Base-by-base conservation (phyloP, 1,140 invertebrate genomes). In the Pararge aegeria region DNA sequence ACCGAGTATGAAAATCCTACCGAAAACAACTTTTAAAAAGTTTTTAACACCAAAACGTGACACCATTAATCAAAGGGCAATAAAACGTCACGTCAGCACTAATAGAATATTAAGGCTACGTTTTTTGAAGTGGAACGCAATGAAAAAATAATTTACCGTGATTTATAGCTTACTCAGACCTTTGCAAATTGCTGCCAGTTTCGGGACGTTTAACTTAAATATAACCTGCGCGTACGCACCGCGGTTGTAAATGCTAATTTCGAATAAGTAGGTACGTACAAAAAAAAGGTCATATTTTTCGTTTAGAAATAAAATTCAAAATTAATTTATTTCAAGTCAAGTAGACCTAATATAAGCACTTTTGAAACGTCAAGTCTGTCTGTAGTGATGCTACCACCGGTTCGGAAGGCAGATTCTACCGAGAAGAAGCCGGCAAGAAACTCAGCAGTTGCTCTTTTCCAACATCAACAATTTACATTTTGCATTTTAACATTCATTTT, bases 111-210 rank as follows among this genome's bases (percentile, higher is more conserved):
- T 75, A 83, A 76, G 58, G 60, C 78, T 78, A 53, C 65, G 53
- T 53, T 37, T 34, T 13, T 21, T 49, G 30, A 52, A 54, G 55
- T 64, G 38, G 24, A 62, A 51, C 40, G 69, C 75, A 86, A 86
- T 85, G 80, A 83, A 83, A 85, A 83, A 82, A 86, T 82, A 84
- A 86, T 86, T 86, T 79, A 69, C 51, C 69, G 67, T 75, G 83
- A 88, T 88, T 87, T 88, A 88, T 88, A 81, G 85, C 85, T 88
- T 79, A 88, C 75, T 88, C 83, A 83, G 70, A 44, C 51, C 61
- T 49, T 57, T 58, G 78, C 77, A 80, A 87, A 87, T 85, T 87
- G 76, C 73, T 44, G 68, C 57, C 70, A 73, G 74, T 84, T 84
- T 80, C 64, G 71, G n/a, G 70, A 73, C 83, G 81, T 83, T 89